Conservation (phyloP, 2,113 vertebrate species). For the Circaetus cinerascens region DNA sequence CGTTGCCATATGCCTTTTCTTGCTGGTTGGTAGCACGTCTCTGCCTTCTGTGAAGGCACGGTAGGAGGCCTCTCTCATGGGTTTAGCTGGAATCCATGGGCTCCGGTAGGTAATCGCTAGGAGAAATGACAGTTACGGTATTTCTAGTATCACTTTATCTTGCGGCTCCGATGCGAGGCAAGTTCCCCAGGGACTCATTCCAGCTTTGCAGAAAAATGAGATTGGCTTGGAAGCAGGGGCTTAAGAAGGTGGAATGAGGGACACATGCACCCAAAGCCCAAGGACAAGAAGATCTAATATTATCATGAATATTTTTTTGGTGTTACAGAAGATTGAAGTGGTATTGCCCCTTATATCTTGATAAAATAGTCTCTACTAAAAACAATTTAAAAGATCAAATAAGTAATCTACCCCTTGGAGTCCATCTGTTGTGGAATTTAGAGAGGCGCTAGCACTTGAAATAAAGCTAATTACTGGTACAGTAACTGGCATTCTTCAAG, state of each 20-base stretch:
- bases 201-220: not conserved
- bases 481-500: not conserved
- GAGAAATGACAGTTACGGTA: not conserved
- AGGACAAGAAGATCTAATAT: not conserved
- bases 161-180: not conserved
- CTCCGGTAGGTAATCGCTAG: not conserved
- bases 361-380: not conserved
- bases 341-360: not conserved
- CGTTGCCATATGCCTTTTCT: fast-evolving
- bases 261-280: fast-evolving
- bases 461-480: not conserved
- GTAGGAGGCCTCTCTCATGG: not conserved
- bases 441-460: not conserved
- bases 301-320: not conserved
- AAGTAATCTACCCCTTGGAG: not conserved
- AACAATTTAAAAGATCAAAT: not conserved
- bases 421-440: not conserved
- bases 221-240: not conserved
- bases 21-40: not conserved
- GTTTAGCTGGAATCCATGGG: not conserved
- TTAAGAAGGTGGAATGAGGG: not conserved
- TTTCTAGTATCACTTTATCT: not conserved
- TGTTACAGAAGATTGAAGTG: not conserved
- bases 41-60: not conserved
- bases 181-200: not conserved